Conservation (phyloP, 2,888 invertebrate species). For the Eupithecia tripunctaria region DNA sequence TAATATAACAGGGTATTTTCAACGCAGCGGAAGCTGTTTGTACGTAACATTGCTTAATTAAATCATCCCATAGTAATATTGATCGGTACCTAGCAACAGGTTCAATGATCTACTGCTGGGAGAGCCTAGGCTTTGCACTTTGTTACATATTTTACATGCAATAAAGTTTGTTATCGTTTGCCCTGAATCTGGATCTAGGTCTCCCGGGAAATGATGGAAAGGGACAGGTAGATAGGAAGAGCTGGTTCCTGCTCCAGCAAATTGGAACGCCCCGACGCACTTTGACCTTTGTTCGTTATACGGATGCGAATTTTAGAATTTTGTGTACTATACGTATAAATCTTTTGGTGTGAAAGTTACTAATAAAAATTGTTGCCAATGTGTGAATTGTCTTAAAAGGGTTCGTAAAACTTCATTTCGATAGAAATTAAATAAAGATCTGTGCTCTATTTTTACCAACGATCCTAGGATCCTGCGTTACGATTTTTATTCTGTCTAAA, state of each 20-base stretch:
- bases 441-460: too few species aligned
- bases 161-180: constrained; percentile 61
- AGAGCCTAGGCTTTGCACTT: constrained; percentile 31
- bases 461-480: too few species aligned
- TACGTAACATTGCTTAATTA: background rate
- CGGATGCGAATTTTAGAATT: constrained; percentile 31
- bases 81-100: constrained; percentile 61
- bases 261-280: constrained; percentile 54
- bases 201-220: constrained; percentile 68
- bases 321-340: background rate
- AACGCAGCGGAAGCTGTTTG: background rate
- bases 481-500: too few species aligned
- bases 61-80: constrained; percentile 43
- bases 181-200: constrained; percentile 60
- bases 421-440: too few species aligned
- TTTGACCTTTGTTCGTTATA: constrained; percentile 58
- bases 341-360: background rate
- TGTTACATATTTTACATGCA: constrained; percentile 45
- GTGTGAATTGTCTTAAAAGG: background rate
- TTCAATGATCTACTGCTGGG: constrained; percentile 54
- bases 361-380: background rate
- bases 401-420: background rate
- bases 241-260: constrained; percentile 56
- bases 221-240: constrained; percentile 66
- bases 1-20: background rate